Evolutionary conservation across 2,113 vertebrate genomes (phyloP).

Genomic region (Heliornis fulica): DNA sequence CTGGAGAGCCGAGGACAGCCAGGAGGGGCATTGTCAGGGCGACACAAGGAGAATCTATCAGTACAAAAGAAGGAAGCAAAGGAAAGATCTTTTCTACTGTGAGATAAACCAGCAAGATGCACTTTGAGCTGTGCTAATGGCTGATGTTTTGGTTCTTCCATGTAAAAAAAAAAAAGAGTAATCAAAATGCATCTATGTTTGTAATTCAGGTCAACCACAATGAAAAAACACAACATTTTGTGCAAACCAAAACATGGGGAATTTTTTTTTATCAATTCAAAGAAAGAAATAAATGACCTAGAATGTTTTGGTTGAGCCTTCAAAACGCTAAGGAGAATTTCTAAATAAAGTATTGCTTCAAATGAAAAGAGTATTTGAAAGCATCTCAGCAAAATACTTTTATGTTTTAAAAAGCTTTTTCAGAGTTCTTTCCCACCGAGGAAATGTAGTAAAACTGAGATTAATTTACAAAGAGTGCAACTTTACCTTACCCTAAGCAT

Average conservation of each 20-base stretch:
- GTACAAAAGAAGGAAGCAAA: neutral
- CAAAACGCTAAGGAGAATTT: neutral
- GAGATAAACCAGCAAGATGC: neutral
- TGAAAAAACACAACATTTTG: neutral
- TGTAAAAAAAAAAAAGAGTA: neutral
- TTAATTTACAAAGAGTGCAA: neutral
- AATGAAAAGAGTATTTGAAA: neutral
- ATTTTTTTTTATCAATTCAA: neutral
- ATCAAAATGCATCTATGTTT: neutral
- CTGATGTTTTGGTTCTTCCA: neutral
- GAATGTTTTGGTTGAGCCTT: neutral
- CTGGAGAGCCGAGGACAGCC: slow-evolving; percentile 15
- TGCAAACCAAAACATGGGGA: neutral
- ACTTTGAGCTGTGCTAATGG: neutral
- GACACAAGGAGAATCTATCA: neutral
- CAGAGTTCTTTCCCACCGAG: neutral
- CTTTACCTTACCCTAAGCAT: neutral
- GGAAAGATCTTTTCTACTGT: neutral
- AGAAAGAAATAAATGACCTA: neutral
- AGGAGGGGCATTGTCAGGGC: neutral
- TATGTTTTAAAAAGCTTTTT: neutral
- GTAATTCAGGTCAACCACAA: slow-evolving; percentile 6
- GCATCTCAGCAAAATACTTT: neutral
- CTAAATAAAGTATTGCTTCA: neutral
- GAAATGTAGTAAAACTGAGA: neutral